A percentile compares a stretch with the other conserved stretches of the same genome.
These are phyloP conservation scores for Charina bottae DNA, from an alignment of 2,113 vertebrate species.

Conservation along the genomic window DNA sequence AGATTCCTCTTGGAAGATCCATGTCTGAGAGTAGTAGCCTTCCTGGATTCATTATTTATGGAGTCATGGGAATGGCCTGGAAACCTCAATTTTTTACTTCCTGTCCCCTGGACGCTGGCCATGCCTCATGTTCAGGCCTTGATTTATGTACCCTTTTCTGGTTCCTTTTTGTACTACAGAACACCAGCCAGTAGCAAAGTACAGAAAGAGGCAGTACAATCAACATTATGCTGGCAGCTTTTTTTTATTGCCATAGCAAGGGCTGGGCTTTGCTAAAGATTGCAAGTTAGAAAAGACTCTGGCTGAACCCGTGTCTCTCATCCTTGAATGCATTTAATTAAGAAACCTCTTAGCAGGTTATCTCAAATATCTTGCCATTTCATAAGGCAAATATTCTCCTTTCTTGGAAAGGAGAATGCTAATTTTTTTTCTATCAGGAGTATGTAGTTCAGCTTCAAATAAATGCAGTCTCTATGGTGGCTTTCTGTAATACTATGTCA, in stretches of 20 bases:
- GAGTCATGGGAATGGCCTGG: not conserved
- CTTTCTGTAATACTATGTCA: not conserved
- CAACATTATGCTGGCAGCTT: not conserved
- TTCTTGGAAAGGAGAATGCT: not conserved
- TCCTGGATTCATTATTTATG: not conserved
- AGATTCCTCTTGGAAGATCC: not conserved
- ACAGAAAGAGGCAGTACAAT: not conserved
- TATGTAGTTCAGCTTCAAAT: not conserved
- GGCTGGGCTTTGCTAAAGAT: not conserved
- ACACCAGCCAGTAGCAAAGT: not conserved
- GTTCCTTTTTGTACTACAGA: not conserved
- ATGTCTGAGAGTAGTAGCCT: not conserved
- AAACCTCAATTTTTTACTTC: not conserved
- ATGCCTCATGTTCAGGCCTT: not conserved
- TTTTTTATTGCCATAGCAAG: not conserved
- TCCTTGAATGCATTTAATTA: not conserved
- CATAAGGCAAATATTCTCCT: not conserved
- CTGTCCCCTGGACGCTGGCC: not conserved
- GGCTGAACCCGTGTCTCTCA: not conserved
- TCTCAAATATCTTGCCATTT: not conserved
- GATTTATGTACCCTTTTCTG: not conserved
- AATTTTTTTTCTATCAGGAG: not conserved
- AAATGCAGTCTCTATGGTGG: not conserved
- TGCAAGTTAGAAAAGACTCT: not conserved
- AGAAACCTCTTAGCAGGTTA: not conserved